A percentile compares a stretch with the other conserved stretches of the same genome.
phyloP scores from a whole-genome alignment of 2,113 vertebrate species.

The Symphodus melops region DNA sequence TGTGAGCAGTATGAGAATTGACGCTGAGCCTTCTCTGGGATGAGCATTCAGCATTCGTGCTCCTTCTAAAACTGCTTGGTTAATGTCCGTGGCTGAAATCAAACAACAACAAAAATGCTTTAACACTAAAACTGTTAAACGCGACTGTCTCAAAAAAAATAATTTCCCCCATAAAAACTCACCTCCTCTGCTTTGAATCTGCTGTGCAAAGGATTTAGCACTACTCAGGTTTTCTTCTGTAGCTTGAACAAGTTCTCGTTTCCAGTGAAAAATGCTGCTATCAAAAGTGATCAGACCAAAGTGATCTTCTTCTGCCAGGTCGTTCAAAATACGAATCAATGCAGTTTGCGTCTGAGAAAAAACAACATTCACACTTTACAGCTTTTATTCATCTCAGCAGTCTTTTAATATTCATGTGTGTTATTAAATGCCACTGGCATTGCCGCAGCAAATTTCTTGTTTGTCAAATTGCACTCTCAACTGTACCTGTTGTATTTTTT shows the following conservation, averaged over 20 bases:
- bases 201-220: constrained; percentile 84
- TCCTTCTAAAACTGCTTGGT: constrained; percentile 86
- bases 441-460: background rate
- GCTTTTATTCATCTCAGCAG: background rate
- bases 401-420: background rate
- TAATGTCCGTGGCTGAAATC: constrained; percentile 89
- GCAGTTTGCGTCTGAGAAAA: constrained; percentile 87
- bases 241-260: constrained; percentile 85
- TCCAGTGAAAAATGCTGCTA: constrained; percentile 81
- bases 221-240: constrained; percentile 81
- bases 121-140: background rate
- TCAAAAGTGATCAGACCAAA: constrained; percentile 91
- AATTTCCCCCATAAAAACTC: constrained; percentile 40
- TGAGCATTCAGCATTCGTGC: constrained; percentile 85
- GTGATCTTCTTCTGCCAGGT: constrained; percentile 85
- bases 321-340: constrained; percentile 89
- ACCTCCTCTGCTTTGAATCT: constrained; percentile 77
- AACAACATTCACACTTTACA: background rate
- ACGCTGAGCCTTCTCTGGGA: constrained; percentile 82
- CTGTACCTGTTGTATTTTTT: constrained; percentile 89
- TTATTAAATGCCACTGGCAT: background rate
- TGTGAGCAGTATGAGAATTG: constrained; percentile 93
- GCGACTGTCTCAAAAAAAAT: no score
- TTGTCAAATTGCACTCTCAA: background rate
- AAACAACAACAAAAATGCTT: constrained; percentile 10